Conservation (phyloP, 2,888 invertebrate genomes). For the Frankliniella fusca region DNA sequence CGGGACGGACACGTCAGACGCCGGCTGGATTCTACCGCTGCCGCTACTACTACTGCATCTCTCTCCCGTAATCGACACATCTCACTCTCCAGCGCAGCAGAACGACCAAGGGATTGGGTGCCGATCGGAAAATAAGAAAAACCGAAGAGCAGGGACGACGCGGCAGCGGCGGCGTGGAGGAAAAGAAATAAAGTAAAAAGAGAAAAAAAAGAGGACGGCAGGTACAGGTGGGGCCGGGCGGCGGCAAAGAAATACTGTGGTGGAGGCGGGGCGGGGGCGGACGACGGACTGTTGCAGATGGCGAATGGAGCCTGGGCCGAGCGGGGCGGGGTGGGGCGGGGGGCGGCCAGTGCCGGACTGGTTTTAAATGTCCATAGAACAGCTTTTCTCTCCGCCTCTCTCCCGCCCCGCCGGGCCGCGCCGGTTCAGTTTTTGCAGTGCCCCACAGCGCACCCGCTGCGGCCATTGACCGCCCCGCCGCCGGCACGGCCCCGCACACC, state of each 20-base stretch:
- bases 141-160: neutral
- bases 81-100: neutral
- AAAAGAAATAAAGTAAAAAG: neutral
- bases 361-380: slow-evolving; percentile 9
- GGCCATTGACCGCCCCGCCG: neutral
- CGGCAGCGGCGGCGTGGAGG: neutral
- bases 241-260: too few species aligned
- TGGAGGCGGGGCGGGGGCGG: neutral
- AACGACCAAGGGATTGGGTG: neutral
- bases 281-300: neutral
- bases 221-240: neutral
- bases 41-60: neutral
- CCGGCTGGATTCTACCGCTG: too few species aligned
- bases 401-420: neutral
- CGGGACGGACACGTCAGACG: too few species aligned
- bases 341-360: neutral
- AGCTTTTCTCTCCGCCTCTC: neutral
- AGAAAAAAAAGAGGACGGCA: neutral
- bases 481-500: neutral
- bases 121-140: neutral
- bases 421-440: slow-evolving; percentile 8
- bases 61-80: neutral
- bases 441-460: neutral
- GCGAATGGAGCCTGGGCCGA: neutral
- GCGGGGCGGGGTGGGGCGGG: too few species aligned